phyloP scores from a whole-genome alignment of 1,140 invertebrate species.

The Solenopsis invicta region DNA sequence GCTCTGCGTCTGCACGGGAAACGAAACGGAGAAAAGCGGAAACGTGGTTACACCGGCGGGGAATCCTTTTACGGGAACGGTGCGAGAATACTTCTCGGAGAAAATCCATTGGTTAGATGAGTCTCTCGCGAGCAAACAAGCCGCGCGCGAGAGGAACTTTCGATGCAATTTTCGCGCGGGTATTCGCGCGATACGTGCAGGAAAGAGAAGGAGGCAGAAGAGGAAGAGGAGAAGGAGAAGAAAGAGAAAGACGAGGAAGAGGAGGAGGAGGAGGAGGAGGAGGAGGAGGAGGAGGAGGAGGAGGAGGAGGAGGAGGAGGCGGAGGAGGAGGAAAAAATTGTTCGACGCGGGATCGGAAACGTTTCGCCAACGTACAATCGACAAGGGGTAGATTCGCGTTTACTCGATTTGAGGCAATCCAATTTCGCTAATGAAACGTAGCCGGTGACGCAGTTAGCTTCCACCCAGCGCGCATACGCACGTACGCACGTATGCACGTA shows the following conservation, averaged over 20 bases:
- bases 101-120: conserved; percentile 55
- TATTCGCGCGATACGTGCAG: conserved; percentile 67
- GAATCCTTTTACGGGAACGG: conserved; percentile 52
- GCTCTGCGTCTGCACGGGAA: conserved; percentile 7
- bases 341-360: conserved; percentile 64
- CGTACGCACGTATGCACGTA: conserved; percentile 41
- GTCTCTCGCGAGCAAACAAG: conserved; percentile 61
- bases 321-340: conserved; percentile 41
- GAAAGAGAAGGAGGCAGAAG: neutral
- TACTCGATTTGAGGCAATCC: conserved; percentile 73
- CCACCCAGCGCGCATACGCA: conserved; percentile 11
- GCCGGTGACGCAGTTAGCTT: conserved; percentile 67
- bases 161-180: conserved; percentile 68
- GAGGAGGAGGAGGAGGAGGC: neutral
- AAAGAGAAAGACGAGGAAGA: neutral
- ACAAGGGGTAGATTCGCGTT: conserved; percentile 70
- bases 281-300: no score
- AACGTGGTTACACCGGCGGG: conserved; percentile 43
- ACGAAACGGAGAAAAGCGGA: conserved; percentile 41
- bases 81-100: conserved; percentile 55
- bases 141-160: conserved; percentile 45
- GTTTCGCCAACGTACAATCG: conserved; percentile 69
- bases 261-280: neutral
- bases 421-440: conserved; percentile 75
- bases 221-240: no score